These are phyloP conservation scores for Drosophila algonquin DNA, from an alignment of 2,888 invertebrate species.

Conservation along the genomic window DNA sequence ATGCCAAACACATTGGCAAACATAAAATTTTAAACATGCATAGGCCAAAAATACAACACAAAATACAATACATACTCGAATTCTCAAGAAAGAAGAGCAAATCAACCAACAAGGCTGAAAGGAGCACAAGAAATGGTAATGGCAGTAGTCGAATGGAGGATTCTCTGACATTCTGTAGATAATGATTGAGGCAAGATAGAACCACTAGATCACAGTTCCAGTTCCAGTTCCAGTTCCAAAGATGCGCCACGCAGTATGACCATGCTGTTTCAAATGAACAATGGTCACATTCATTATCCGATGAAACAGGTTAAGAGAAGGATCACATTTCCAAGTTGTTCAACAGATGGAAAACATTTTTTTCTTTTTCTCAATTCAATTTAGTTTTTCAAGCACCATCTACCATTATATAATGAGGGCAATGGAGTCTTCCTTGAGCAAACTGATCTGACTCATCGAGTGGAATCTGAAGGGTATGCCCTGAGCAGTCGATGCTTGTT, in stretches of 20 bases:
- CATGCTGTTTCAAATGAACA: too few relatives aligned
- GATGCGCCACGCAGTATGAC: too few relatives aligned
- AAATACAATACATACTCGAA: constrained; percentile 63
- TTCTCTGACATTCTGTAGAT: neutral
- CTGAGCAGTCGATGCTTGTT: constrained; percentile 46
- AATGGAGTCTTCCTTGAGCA: too few relatives aligned
- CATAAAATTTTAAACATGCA: constrained; percentile 79
- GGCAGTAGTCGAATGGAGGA: neutral
- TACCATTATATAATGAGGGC: neutral
- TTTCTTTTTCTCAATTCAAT: neutral
- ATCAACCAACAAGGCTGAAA: constrained; percentile 19
- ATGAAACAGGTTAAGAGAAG: too few relatives aligned
- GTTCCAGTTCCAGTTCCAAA: too few relatives aligned
- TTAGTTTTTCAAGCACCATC: neutral
- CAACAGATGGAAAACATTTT: too few relatives aligned
- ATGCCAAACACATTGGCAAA: constrained; percentile 78
- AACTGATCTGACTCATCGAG: constrained; percentile 4
- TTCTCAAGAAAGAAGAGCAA: constrained; percentile 43
- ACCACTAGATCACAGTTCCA: too few relatives aligned
- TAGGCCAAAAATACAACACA: constrained; percentile 75
- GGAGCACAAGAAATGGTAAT: constrained; percentile 6
- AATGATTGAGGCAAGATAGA: too few relatives aligned
- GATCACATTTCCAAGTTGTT: too few relatives aligned
- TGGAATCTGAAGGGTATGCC: constrained; percentile 50
- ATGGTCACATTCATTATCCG: too few relatives aligned